Percentiles rank a stretch among this genome's conserved stretches.
Conservation (phyloP, 2,888 invertebrate species). For the Prenolepis imparis region DNA sequence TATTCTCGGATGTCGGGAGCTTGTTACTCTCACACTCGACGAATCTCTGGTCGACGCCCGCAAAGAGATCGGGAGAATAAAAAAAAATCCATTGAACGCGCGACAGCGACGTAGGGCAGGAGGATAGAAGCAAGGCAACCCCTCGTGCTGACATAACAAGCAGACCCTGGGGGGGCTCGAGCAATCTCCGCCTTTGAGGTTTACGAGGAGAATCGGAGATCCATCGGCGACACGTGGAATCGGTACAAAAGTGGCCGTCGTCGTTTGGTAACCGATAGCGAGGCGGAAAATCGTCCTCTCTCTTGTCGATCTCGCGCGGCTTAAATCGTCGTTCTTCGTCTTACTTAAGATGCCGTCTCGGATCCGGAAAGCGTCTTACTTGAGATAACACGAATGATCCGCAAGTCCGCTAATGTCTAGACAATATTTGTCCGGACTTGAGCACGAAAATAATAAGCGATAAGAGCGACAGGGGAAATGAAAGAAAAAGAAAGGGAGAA, state of each 20-base stretch:
- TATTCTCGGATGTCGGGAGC: slow-evolving; percentile 74
- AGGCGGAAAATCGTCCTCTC: slow-evolving; percentile 65
- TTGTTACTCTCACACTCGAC: slow-evolving; percentile 85
- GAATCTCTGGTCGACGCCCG: slow-evolving; percentile 63
- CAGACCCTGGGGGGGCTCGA: slow-evolving; percentile 67
- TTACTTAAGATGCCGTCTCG: slow-evolving; percentile 4
- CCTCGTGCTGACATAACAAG: slow-evolving; percentile 82
- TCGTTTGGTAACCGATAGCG: slow-evolving; percentile 80
- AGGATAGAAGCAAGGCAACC: slow-evolving; percentile 65
- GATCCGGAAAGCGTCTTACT: slow-evolving; percentile 67
- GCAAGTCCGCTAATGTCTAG: slow-evolving; percentile 77
- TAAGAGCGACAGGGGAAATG: slow-evolving; percentile 64
- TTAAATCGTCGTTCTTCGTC: slow-evolving; percentile 60
- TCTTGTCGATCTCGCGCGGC: slow-evolving; percentile 52
- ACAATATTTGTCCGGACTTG: slow-evolving; percentile 83
- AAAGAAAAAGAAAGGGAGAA: slow-evolving; percentile 66
- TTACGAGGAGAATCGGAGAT: slow-evolving; percentile 74
- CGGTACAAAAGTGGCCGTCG: slow-evolving; percentile 84
- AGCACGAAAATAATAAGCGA: slow-evolving; percentile 83
- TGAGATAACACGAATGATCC: slow-evolving; percentile 70
- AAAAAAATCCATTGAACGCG: slow-evolving; percentile 78
- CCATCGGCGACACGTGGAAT: slow-evolving; percentile 69
- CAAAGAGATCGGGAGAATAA: slow-evolving; percentile 50
- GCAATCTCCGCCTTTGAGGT: slow-evolving; percentile 81
- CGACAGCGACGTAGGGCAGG: slow-evolving; percentile 21